Evolutionary conservation across 2,113 vertebrate species (phyloP), one percentile per base, ranked within the genome.

Genomic region (Plotosus lineatus): DNA sequence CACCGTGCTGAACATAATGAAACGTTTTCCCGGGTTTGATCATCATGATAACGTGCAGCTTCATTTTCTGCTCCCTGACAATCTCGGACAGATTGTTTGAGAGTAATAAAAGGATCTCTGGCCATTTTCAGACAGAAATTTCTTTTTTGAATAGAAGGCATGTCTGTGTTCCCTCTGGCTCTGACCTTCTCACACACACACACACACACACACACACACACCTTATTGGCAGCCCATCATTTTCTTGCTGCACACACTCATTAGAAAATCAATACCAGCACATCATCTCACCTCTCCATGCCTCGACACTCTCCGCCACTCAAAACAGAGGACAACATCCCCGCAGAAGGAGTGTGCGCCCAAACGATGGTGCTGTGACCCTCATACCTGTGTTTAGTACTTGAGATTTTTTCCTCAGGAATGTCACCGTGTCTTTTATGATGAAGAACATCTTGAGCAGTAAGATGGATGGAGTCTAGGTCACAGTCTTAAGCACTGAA

Each of bases 201-300:
- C 19, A 28, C 33, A 31, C 36, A 82, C 42, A 77, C 51, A 69
- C 55, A 42, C n/a, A 63, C 26, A 83, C 33, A 63, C 68, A 77
- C 46, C 15, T 53, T 50, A 31, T 75, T 33, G 42, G 61, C 68
- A 82, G 42, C 82, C 76, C 56, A 44, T 81, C 75, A 79, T 80
- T 83, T 82, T 75, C 74, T 36, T 65, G 72, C 79, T 77, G 53
- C 68, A 73, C 69, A 50, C 78, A 73, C 71, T 66, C 79, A 78
- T 71, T 61, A 36, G 80, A 56, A 85, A 73, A 84, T 87, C 77
- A 8, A 86, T 85, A 50, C 55, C 21, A 38, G 21, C 77, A 76
- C 44, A 60, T 48, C 66, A 28, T 53, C 58, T 44, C 26, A 21
- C 1, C 23, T 75, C 46, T 68, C 84, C 51, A 56, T 36, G 11